phyloP scores from a whole-genome alignment of 2,113 vertebrate species.

The Diadophis punctatus region DNA sequence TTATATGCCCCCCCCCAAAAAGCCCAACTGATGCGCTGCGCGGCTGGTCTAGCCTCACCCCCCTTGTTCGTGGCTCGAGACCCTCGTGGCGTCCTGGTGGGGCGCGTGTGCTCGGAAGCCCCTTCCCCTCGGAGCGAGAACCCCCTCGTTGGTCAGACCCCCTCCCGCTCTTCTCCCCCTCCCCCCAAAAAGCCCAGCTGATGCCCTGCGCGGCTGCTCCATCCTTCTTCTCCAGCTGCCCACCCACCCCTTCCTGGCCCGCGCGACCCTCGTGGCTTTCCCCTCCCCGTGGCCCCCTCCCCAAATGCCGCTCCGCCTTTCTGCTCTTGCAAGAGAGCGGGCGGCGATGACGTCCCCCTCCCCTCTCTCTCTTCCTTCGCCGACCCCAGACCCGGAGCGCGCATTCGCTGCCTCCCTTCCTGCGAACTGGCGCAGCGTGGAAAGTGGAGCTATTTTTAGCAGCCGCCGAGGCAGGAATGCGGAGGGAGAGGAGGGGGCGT shows the following conservation, averaged over 20 bases:
- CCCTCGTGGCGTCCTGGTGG: no score
- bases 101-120: no score
- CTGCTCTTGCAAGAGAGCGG: neutral
- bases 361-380: neutral
- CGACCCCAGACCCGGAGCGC: neutral
- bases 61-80: no score
- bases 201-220: neutral
- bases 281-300: neutral
- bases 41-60: no score
- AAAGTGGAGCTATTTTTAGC: neutral
- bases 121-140: no score
- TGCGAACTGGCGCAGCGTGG: neutral
- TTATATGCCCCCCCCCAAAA: neutral
- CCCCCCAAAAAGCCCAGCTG: neutral
- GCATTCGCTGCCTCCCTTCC: neutral
- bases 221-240: no score
- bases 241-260: neutral
- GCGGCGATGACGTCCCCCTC: neutral
- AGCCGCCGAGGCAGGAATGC: neutral
- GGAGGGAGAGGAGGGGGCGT: neutral
- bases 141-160: no score
- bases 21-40: no score
- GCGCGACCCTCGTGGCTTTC: no score
- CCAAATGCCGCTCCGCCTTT: neutral
- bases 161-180: no score